These are phyloP conservation scores for Limenitis camilla DNA, from an alignment of 2,888 invertebrate species.

Conservation along the genomic window DNA sequence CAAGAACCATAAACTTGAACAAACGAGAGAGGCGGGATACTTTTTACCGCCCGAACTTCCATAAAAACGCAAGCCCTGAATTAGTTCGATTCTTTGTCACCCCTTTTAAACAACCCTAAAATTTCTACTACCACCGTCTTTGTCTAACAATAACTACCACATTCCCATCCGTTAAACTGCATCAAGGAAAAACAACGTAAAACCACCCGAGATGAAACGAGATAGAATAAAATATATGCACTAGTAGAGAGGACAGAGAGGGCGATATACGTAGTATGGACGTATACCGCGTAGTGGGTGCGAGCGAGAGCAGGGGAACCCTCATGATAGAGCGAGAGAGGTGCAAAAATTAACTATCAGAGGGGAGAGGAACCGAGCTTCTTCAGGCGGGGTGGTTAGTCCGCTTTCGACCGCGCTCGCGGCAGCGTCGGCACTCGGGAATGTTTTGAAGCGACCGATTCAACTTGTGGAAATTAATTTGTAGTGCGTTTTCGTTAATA, in stretches of 20 bases:
- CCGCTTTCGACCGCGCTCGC: slow-evolving; percentile 67
- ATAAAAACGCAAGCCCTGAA: slow-evolving; percentile 73
- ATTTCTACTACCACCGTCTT: slow-evolving; percentile 71
- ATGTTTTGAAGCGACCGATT: slow-evolving; percentile 45
- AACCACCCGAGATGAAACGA: slow-evolving; percentile 73
- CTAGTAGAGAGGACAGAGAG: slow-evolving; percentile 68
- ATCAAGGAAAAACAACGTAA: slow-evolving; percentile 73
- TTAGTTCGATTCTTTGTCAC: slow-evolving; percentile 74
- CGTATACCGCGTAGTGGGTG: slow-evolving; percentile 56
- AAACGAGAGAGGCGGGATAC: slow-evolving; percentile 74
- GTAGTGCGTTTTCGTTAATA: slow-evolving; percentile 49
- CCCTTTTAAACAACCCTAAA: slow-evolving; percentile 73
- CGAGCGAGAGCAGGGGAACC: slow-evolving; percentile 60
- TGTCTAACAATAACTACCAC: slow-evolving; percentile 75
- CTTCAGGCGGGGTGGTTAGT: slow-evolving; percentile 74
- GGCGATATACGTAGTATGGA: slow-evolving; percentile 65
- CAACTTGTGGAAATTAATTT: slow-evolving; percentile 62
- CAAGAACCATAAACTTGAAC: slow-evolving; percentile 67
- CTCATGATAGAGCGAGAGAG: slow-evolving; percentile 56
- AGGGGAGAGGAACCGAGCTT: slow-evolving; percentile 71
- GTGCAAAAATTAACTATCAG: slow-evolving; percentile 67
- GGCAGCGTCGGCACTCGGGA: slow-evolving; percentile 47
- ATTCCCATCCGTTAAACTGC: slow-evolving; percentile 74
- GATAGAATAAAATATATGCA: slow-evolving; percentile 75
- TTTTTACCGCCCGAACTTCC: slow-evolving; percentile 70